A percentile compares a stretch with the other conserved stretches of the same genome.
Conservation (phyloP, 1,140 invertebrate genomes). For the Drosophila nannoptera region DNA sequence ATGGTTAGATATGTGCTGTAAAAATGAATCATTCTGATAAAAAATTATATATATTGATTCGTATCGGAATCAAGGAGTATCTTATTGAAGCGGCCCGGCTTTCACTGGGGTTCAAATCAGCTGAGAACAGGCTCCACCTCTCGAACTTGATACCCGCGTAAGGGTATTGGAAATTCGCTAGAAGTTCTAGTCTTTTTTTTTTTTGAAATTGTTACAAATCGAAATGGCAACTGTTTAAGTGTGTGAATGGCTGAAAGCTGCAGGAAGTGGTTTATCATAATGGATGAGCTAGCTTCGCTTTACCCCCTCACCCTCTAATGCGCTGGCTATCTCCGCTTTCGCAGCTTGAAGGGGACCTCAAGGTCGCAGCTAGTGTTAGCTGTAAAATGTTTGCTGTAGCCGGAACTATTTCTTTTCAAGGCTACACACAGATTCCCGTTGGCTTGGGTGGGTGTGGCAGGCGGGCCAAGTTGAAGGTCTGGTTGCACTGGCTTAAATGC, state of each 20-base stretch:
- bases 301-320: background rate
- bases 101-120: too few species aligned
- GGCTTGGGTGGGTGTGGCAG: constrained; percentile 15
- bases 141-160: background rate
- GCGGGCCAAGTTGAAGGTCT: constrained; percentile 53
- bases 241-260: constrained; percentile 33
- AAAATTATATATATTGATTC: too few species aligned
- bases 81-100: too few species aligned
- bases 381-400: constrained; percentile 53
- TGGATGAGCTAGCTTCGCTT: constrained; percentile 49
- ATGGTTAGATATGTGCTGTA: too few species aligned
- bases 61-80: background rate
- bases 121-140: background rate
- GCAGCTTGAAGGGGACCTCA: constrained; percentile 28
- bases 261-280: constrained; percentile 70
- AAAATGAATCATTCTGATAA: too few species aligned
- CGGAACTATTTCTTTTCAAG: constrained; percentile 57
- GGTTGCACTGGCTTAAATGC: background rate
- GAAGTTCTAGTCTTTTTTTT: constrained; percentile 2
- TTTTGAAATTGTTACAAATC: constrained; percentile 47
- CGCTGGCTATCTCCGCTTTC: too few species aligned
- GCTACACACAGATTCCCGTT: constrained; percentile 33
- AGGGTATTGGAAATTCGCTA: background rate
- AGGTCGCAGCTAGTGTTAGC: constrained; percentile 36
- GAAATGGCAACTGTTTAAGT: constrained; percentile 45